Conservation (phyloP, 2,888 invertebrate genomes). For the Lycia hirtaria region DNA sequence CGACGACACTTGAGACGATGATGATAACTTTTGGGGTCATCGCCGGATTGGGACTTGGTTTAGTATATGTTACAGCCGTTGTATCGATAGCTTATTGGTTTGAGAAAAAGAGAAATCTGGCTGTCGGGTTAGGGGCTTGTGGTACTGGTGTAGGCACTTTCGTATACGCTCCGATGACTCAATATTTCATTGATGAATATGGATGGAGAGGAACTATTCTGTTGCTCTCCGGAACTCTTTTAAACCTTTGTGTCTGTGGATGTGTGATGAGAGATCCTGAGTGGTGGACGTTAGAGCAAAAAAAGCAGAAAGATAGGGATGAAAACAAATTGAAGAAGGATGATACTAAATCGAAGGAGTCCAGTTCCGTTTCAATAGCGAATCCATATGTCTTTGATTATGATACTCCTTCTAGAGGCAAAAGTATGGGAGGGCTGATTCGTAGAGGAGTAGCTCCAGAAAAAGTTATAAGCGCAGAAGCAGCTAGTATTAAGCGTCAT, state of each 20-base stretch:
- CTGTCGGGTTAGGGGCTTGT: conserved; percentile 94
- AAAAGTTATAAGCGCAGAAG: conserved; percentile 69
- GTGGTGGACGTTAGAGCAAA: conserved; percentile 90
- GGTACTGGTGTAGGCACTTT: conserved; percentile 96
- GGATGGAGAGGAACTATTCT: conserved; percentile 95
- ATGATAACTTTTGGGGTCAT: conserved; percentile 94
- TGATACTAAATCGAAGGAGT: conserved; percentile 72
- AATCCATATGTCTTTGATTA: conserved; percentile 74
- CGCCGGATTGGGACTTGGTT: conserved; percentile 92
- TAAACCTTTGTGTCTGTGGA: conserved; percentile 94
- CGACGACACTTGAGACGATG: conserved; percentile 90
- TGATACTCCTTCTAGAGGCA: conserved; percentile 64
- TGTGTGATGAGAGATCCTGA: conserved; percentile 95
- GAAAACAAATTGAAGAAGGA: conserved; percentile 60
- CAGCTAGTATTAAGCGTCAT: conserved; percentile 60
- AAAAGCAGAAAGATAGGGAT: conserved; percentile 69
- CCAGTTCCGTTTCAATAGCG: conserved; percentile 80
- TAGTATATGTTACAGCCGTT: conserved; percentile 95
- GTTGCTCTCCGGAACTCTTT: conserved; percentile 92
- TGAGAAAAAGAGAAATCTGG: conserved; percentile 93
- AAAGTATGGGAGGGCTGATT: conserved; percentile 68
- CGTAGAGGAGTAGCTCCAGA: conserved; percentile 64
- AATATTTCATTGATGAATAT: conserved; percentile 90
- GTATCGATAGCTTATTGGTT: conserved; percentile 97
- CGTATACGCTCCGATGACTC: conserved; percentile 94